phyloP scores from a whole-genome alignment of 1,140 invertebrate species.

The Tetramorium simillimum region DNA sequence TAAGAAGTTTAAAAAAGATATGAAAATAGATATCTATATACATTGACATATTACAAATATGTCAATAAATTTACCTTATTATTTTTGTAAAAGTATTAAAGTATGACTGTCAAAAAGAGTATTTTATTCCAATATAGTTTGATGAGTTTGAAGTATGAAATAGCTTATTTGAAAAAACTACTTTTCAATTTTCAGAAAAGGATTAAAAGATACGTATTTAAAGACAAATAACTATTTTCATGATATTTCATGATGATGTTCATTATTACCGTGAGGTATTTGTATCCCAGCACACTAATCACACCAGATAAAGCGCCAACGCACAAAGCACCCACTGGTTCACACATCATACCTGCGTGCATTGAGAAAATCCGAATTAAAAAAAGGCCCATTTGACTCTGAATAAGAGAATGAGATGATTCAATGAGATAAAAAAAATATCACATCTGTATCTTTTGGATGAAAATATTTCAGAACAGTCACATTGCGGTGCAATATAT shows the following conservation, averaged over 20 bases:
- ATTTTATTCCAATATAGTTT: background rate
- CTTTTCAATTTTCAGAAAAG: background rate
- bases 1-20: background rate
- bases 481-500: background rate
- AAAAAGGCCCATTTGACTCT: background rate
- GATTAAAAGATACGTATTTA: background rate
- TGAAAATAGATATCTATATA: background rate
- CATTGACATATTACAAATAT: no score
- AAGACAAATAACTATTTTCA: no score
- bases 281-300: slow-evolving; percentile 94
- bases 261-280: slow-evolving; percentile 91
- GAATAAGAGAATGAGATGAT: background rate
- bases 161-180: background rate
- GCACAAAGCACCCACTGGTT: slow-evolving; percentile 93
- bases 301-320: slow-evolving; percentile 93
- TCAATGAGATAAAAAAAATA: background rate
- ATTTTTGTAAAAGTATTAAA: background rate
- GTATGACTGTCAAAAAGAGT: background rate
- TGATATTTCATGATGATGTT: background rate
- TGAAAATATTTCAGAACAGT: background rate
- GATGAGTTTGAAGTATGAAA: background rate
- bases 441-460: background rate
- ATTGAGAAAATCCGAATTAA: background rate
- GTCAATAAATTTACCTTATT: background rate
- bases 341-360: slow-evolving; percentile 89